Evolutionary conservation across 37 sponge, comb jelly and placozoan species (phyloP).

Genomic region (Eunapius fragilis): DNA sequence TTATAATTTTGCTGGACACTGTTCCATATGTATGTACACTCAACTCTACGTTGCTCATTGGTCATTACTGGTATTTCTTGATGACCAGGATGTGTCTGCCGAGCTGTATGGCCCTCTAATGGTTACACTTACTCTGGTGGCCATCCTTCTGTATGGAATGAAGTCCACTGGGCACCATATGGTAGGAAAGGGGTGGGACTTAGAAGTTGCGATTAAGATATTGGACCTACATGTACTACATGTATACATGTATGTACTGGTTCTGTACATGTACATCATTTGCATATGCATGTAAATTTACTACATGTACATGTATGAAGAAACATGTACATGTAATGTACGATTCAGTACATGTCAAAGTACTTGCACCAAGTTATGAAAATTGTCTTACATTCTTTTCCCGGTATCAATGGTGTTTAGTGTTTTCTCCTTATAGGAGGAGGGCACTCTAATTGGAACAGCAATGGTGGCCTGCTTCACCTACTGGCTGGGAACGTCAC

Average conservation of each 20-base stretch:
- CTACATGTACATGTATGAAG: too few species aligned
- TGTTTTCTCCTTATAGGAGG: constrained; percentile 51
- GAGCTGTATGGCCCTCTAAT: constrained; percentile 92
- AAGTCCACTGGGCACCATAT: constrained; percentile 80
- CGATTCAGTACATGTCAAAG: too few species aligned
- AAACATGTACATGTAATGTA: too few species aligned
- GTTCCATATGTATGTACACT: too few species aligned
- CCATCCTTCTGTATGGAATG: constrained; percentile 89
- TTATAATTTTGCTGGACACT: too few species aligned
- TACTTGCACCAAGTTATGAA: too few species aligned
- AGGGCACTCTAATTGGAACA: constrained; percentile 93
- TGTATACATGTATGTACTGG: background rate
- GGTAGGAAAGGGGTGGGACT: constrained; percentile 13
- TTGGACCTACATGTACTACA: too few species aligned
- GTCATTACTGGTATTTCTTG: background rate
- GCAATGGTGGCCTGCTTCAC: constrained; percentile 82
- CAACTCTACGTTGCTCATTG: too few species aligned
- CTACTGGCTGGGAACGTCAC: constrained; percentile 81
- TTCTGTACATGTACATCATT: too few species aligned
- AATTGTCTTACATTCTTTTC: too few species aligned
- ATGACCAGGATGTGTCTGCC: constrained; percentile 40
- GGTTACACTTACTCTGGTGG: constrained; percentile 87
- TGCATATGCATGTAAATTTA: background rate
- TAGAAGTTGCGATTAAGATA: background rate
- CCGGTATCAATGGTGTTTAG: too few species aligned